phyloP scores from a whole-genome alignment of 2,113 vertebrate species.

The Neotragus moschatus region DNA sequence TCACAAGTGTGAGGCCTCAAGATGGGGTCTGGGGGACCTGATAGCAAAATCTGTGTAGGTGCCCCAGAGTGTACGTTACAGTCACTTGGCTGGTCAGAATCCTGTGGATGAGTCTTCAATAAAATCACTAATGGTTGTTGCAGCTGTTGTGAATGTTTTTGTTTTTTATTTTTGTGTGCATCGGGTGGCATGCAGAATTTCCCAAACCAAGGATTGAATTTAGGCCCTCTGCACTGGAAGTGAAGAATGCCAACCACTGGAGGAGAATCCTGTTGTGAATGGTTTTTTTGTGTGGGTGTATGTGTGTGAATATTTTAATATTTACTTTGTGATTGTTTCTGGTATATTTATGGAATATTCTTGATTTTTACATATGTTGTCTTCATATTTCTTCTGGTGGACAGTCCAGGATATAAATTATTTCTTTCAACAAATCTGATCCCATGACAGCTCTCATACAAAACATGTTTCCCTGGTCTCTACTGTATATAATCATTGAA shows the following conservation, averaged over 20 bases:
- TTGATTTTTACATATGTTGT: neutral
- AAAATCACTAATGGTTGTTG: neutral
- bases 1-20: neutral
- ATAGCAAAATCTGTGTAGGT: neutral
- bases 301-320: neutral
- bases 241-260: neutral
- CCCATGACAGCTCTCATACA: neutral
- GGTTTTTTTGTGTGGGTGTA: neutral
- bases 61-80: neutral
- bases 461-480: neutral
- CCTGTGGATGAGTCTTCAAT: neutral
- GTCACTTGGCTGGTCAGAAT: neutral
- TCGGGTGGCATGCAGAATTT: neutral
- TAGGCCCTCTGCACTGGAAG: neutral
- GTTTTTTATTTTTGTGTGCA: neutral
- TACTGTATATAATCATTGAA: neutral
- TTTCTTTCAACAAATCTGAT: conserved; percentile 2
- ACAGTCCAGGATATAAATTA: neutral
- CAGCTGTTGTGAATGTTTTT: neutral
- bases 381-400: neutral
- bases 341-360: neutral
- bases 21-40: neutral
- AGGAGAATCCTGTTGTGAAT: neutral
- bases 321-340: neutral
- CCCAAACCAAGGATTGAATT: neutral